Evolutionary conservation across 2,888 invertebrate species (phyloP).

Genomic region (Epiblema foenella): DNA sequence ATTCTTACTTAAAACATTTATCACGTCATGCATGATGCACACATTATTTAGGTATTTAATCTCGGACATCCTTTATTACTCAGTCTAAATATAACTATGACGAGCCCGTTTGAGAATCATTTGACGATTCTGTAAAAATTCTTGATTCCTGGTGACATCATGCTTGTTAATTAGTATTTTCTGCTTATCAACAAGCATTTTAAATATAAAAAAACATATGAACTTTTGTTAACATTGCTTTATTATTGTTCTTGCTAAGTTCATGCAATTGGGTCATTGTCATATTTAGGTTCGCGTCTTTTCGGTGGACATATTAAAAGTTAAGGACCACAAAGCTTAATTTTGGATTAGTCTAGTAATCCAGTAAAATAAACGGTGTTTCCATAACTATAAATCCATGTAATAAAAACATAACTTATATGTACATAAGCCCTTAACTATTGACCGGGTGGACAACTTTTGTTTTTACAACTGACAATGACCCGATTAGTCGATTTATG

Average conservation of each 20-base stretch:
- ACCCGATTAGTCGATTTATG: too few species aligned
- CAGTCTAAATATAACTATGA: constrained; percentile 32
- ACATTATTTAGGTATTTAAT: background rate
- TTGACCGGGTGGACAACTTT: too few species aligned
- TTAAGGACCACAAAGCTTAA: too few species aligned
- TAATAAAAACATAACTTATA: too few species aligned
- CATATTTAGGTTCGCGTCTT: too few species aligned
- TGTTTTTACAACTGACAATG: too few species aligned
- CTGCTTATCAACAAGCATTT: background rate
- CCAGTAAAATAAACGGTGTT: too few species aligned
- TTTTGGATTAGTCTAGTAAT: too few species aligned
- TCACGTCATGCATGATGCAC: background rate
- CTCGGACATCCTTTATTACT: constrained; percentile 2
- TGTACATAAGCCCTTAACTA: too few species aligned
- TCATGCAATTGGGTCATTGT: background rate
- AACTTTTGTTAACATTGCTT: background rate
- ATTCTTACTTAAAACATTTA: background rate
- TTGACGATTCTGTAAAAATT: constrained; percentile 27
- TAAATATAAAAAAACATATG: background rate
- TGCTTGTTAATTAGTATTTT: constrained; percentile 14
- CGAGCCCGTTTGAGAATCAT: constrained; percentile 6
- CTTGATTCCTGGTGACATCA: constrained; percentile 53
- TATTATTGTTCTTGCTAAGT: background rate
- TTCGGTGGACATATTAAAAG: too few species aligned
- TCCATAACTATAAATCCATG: too few species aligned